Percentiles rank a stretch among this genome's conserved stretches.
Evolutionary conservation across 2,797 vertebrate species (phyloP).

Genomic region (Sciurus carolinensis): DNA sequence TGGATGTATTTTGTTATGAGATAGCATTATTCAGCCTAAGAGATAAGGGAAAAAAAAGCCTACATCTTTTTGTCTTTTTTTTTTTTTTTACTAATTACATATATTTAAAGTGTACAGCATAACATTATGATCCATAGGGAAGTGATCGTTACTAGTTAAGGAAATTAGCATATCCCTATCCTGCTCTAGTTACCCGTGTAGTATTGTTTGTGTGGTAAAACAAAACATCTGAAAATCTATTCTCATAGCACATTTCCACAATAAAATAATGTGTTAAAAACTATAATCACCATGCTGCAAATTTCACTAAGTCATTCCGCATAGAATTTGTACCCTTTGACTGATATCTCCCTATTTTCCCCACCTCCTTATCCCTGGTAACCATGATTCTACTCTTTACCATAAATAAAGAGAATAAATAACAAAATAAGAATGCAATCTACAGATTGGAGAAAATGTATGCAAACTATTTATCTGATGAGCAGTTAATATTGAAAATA

Average conservation of each 20-base stretch:
- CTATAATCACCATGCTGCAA: neutral
- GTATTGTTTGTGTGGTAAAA: neutral
- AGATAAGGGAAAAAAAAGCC: neutral
- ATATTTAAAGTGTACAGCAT: neutral
- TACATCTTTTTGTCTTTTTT: no score
- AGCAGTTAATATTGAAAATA: neutral
- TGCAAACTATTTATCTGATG: neutral
- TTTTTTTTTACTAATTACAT: neutral
- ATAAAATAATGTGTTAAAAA: neutral
- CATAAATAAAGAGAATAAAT: neutral
- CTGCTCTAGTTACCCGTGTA: neutral
- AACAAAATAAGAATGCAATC: neutral
- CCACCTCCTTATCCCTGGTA: neutral
- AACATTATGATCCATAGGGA: neutral
- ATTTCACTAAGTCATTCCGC: neutral
- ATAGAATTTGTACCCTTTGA: neutral
- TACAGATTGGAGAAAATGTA: neutral
- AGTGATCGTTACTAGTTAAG: neutral
- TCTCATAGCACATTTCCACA: neutral
- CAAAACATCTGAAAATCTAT: neutral
- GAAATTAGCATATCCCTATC: neutral
- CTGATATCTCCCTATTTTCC: neutral
- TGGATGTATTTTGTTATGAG: neutral
- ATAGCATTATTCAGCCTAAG: neutral
- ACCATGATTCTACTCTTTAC: neutral